Base-by-base conservation (phyloP, 2,113 vertebrate genomes). In the Oncorhynchus masou region DNA sequence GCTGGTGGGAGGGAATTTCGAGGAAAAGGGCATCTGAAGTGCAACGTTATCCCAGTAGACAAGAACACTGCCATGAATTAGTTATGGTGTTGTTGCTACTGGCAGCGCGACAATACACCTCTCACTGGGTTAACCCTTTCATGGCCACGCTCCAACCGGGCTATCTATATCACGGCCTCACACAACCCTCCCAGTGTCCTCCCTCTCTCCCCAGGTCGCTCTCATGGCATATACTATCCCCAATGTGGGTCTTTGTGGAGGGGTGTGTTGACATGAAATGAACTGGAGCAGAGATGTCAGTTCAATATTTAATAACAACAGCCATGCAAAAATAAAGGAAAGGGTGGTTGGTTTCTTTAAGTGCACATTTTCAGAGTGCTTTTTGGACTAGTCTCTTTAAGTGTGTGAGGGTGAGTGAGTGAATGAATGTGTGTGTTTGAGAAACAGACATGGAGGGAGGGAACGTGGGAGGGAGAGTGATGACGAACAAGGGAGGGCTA, bases 1-100 rank as follows among this genome's bases (percentile, higher is more conserved):
- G 5, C 51, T 39, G 11, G 48, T 49, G 12, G 57, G 71, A 79
- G 65, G 73, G 29, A 62, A 66, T 85, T 88, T 79, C 74, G 71
- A 85, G 62, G 72, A 80, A 86, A 85, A 87, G 84, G 88, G 78
- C 88, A 88, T 82, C 54, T 88, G 84, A 90, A 92, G 88, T 89
- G 81, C 86, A 90, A 70, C 34, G n/a, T 60, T 22, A 74, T 84
- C 80, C 84, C 87, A 73, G 51, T 45, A 87, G 84, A 68, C 80
- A 79, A 39, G 60, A 81, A 85, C 73, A 68, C 65, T 84, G 77
- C 76, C 65, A 91, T 92, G 84, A 92, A 93, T 92, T 89, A 88
- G 84, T 91, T 74, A 91, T 90, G 70, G 70, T 83, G 83, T 85
- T 90, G 48, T 84, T 86, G 82, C 79, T 75, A 68, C 83, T 75